These are phyloP conservation scores for Bubo scandiacus DNA, from an alignment of 2,113 vertebrate genomes.

Conservation along the genomic window DNA sequence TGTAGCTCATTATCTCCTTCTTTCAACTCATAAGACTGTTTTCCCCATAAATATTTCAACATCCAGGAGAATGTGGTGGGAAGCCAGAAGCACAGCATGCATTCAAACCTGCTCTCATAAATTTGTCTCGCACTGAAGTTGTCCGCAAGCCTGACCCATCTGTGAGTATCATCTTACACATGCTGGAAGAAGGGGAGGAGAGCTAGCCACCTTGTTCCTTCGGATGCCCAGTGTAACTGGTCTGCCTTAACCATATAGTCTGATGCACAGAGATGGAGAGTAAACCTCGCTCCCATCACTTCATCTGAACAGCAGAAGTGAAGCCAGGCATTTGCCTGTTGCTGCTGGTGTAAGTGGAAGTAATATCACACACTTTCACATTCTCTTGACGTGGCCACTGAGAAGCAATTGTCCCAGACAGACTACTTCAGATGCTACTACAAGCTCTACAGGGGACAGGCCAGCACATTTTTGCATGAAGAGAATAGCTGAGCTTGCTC, in stretches of 20 bases:
- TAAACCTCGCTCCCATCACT: neutral
- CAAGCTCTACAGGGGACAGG: neutral
- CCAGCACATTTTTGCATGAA: neutral
- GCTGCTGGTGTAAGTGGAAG: neutral
- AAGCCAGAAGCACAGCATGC: neutral
- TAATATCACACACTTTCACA: neutral
- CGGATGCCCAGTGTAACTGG: neutral
- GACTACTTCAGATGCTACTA: neutral
- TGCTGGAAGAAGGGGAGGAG: neutral
- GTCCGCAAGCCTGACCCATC: neutral
- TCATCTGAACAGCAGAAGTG: neutral
- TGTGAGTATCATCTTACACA: neutral
- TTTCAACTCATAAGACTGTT: neutral
- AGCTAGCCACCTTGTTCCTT: neutral
- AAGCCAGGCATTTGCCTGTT: neutral
- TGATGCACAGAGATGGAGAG: neutral
- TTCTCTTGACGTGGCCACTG: neutral
- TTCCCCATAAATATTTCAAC: conserved; percentile 18
- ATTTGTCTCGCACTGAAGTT: neutral
- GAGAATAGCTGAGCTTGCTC: neutral
- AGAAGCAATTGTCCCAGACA: neutral
- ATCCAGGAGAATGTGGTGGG: neutral
- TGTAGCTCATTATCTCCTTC: neutral
- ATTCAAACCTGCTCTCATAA: neutral
- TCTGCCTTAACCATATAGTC: neutral